Conservation (phyloP, 2,797 vertebrate species). For the Fringilla coelebs region DNA sequence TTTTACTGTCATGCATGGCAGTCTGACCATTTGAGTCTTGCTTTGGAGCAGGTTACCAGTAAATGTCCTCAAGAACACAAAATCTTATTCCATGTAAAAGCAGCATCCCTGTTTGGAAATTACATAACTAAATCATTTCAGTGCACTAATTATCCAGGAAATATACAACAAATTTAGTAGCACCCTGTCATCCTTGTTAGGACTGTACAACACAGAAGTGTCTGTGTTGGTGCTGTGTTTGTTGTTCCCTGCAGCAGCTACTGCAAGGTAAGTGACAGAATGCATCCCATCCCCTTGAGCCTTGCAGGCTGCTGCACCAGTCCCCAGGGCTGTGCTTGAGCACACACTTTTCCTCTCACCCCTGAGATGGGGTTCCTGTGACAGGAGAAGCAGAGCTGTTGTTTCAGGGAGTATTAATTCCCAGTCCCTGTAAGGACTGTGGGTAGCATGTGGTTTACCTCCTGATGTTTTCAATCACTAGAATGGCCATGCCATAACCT, state of each 20-base stretch:
- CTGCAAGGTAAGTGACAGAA: neutral
- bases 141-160: neutral
- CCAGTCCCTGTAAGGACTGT: neutral
- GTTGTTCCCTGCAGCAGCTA: neutral
- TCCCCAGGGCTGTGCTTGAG: neutral
- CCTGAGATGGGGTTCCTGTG: neutral
- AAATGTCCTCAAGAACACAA: neutral
- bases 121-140: neutral
- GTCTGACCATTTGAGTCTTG: neutral
- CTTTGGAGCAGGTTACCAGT: neutral
- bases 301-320: neutral
- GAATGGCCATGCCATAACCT: neutral
- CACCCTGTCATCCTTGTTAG: neutral
- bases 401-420: neutral
- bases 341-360: neutral
- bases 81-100: neutral
- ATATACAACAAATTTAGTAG: neutral
- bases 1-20: neutral
- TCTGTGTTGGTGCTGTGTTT: neutral
- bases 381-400: neutral
- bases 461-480: conserved; percentile 1
- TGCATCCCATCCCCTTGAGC: neutral
- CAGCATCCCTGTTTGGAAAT: neutral
- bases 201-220: neutral
- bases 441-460: neutral